phyloP scores from a whole-genome alignment of 2,888 invertebrate genomes.

The Ormyrus pomaceus region DNA sequence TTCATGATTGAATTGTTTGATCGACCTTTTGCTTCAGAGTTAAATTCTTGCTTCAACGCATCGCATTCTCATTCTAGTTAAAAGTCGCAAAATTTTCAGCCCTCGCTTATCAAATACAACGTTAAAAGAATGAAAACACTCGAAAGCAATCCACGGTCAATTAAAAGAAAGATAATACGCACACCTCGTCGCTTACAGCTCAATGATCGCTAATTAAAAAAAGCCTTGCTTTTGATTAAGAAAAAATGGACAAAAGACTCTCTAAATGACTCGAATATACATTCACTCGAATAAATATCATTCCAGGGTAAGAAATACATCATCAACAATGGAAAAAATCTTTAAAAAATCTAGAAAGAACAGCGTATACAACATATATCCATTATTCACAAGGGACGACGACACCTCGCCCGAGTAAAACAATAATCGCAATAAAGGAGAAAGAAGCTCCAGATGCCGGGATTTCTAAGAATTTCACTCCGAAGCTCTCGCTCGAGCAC shows the following conservation, averaged over 20 bases:
- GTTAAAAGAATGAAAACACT: conserved; percentile 24
- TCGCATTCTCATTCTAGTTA: conserved; percentile 14
- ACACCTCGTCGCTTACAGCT: no score
- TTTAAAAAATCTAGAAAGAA: conserved; percentile 12
- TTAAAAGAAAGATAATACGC: background rate
- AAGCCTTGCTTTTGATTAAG: background rate
- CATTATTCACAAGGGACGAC: no score
- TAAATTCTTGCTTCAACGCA: conserved; percentile 25
- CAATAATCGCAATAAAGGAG: background rate
- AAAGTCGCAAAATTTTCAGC: background rate
- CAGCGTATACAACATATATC: no score
- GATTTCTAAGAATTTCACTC: conserved; percentile 9
- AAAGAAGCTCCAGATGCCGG: background rate
- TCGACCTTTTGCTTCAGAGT: conserved; percentile 21
- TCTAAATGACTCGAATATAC: background rate
- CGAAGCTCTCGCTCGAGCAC: background rate
- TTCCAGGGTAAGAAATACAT: conserved; percentile 4
- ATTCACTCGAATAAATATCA: conserved; percentile 15
- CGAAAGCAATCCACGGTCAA: conserved; percentile 1
- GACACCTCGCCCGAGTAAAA: background rate
- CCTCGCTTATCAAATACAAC: background rate
- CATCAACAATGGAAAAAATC: background rate
- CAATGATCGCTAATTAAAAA: background rate
- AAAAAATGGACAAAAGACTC: background rate
- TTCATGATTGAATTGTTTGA: conserved; percentile 2